phyloP scores from a whole-genome alignment of 2,888 invertebrate species.

The Cerceris rybyensis region DNA sequence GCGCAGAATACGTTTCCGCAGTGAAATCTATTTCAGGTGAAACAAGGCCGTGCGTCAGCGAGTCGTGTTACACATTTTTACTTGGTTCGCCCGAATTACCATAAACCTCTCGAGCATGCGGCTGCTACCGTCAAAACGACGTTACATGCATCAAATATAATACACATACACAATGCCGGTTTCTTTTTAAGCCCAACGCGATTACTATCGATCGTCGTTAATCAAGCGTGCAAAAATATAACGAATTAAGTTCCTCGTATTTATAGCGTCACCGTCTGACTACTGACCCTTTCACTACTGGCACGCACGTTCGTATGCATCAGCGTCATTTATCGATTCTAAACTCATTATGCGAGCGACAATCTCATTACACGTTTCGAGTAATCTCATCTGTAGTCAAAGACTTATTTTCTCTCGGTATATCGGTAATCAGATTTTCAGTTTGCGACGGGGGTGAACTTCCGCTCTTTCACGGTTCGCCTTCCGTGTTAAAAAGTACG shows the following conservation, averaged over 20 bases:
- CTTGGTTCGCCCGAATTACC: constrained; percentile 56
- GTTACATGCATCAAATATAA: constrained; percentile 19
- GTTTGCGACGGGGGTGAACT: background rate
- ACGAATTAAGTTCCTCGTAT: constrained; percentile 57
- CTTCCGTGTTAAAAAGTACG: background rate
- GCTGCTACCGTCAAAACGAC: constrained; percentile 26
- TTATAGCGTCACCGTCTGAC: constrained; percentile 57
- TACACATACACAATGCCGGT: constrained; percentile 10
- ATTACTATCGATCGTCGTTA: constrained; percentile 46
- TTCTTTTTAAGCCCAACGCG: constrained; percentile 10
- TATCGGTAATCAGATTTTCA: constrained; percentile 19
- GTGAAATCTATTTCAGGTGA: constrained; percentile 66
- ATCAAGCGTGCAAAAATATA: constrained; percentile 48
- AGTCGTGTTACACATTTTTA: constrained; percentile 61
- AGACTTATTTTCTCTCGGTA: constrained; percentile 9
- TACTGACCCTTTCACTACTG: constrained; percentile 57
- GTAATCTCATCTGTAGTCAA: constrained; percentile 49
- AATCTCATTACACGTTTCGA: constrained; percentile 50
- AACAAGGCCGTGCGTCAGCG: constrained; percentile 62
- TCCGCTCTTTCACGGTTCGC: background rate
- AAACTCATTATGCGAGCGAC: constrained; percentile 52
- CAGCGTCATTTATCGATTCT: constrained; percentile 58
- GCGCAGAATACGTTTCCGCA: constrained; percentile 52
- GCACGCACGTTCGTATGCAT: constrained; percentile 54
- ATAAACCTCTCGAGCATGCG: constrained; percentile 54